Evolutionary conservation across 1,140 invertebrate genomes (phyloP).

Genomic region (Drosophila kepulauana): DNA sequence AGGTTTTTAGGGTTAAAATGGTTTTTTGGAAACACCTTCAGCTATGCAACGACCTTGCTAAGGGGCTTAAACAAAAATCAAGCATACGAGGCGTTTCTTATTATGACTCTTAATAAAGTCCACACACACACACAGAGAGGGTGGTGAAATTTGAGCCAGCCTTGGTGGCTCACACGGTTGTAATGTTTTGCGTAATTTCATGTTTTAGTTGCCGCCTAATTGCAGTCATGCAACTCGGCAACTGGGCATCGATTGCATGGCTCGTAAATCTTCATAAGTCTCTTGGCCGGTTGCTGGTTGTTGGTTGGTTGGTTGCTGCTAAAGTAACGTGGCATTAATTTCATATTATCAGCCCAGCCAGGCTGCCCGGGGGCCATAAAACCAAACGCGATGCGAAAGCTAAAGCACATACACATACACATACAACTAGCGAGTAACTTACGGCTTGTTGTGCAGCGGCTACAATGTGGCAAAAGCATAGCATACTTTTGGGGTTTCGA

Average conservation of each 20-base stretch:
- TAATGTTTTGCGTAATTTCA: slow-evolving; percentile 47
- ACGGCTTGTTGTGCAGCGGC: slow-evolving; percentile 32
- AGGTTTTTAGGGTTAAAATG: not conserved
- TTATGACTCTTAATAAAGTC: slow-evolving; percentile 15
- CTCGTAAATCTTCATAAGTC: slow-evolving; percentile 71
- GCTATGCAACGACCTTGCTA: slow-evolving; percentile 7
- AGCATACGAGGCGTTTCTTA: not conserved
- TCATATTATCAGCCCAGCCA: slow-evolving; percentile 70
- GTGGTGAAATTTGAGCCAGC: slow-evolving; percentile 37
- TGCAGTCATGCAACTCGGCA: slow-evolving; percentile 68
- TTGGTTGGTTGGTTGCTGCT: not conserved
- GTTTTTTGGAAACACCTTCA: not conserved
- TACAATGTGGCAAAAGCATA: slow-evolving; percentile 39
- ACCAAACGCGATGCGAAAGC: slow-evolving; percentile 52
- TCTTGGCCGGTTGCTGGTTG: slow-evolving; percentile 4
- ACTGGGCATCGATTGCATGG: slow-evolving; percentile 75
- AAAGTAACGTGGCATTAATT: slow-evolving; percentile 66
- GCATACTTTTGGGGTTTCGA: slow-evolving; percentile 65
- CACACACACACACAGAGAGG: not conserved
- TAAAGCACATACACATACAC: slow-evolving; percentile 25
- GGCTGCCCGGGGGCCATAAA: slow-evolving; percentile 63
- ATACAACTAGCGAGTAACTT: slow-evolving; percentile 19
- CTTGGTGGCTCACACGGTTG: slow-evolving; percentile 1
- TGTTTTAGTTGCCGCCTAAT: slow-evolving; percentile 58
- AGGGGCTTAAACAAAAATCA: not conserved